Conservation (phyloP, 2,888 invertebrate genomes). For the Troilus luridus region DNA sequence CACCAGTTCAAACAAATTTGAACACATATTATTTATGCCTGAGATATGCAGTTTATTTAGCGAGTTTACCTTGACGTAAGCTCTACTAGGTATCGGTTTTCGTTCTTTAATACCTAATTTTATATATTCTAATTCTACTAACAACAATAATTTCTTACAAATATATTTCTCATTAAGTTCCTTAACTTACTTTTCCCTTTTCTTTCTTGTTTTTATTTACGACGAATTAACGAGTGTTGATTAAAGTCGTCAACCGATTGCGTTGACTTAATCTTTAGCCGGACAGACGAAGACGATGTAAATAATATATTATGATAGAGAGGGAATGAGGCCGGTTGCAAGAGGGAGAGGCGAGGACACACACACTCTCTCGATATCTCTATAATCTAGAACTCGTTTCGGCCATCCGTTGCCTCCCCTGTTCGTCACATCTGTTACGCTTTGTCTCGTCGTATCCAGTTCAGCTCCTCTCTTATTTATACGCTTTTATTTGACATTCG, state of each 20-base stretch:
- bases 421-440: background rate
- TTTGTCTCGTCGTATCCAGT: background rate
- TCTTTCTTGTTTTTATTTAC: no score
- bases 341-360: background rate
- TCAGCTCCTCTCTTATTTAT: background rate
- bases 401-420: background rate
- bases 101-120: no score
- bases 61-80: no score
- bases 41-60: no score
- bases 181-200: no score
- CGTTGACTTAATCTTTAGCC: background rate
- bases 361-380: background rate
- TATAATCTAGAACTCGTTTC: background rate
- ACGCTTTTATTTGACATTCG: background rate
- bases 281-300: background rate
- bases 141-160: no score
- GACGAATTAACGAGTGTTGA: background rate
- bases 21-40: no score
- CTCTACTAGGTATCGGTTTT: no score
- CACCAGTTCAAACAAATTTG: no score
- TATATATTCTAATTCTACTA: no score
- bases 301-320: constrained; percentile 9
- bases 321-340: background rate
- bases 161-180: no score
- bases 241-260: background rate